A percentile compares a stretch with the other conserved stretches of the same genome.
Evolutionary conservation across 2,113 vertebrate genomes (phyloP).

Genomic region (Laticauda colubrina): DNA sequence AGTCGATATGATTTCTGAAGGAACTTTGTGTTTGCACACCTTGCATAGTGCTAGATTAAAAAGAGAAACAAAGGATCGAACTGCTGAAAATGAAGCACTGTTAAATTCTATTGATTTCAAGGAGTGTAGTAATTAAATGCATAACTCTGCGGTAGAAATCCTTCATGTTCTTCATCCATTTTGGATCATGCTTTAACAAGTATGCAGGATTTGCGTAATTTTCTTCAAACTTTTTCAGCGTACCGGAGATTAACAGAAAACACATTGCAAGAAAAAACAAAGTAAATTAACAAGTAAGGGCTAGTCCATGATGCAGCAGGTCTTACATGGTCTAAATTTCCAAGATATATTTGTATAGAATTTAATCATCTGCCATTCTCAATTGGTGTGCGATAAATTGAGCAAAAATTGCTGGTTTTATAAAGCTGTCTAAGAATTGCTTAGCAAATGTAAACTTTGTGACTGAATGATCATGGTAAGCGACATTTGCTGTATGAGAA

Average conservation of each 20-base stretch:
- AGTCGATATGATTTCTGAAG: background rate
- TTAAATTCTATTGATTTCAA: background rate
- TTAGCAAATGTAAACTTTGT: background rate
- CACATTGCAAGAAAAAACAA: background rate
- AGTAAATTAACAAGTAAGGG: background rate
- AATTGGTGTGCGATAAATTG: background rate
- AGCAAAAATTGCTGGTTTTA: background rate
- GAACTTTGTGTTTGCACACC: background rate
- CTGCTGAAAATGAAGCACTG: background rate
- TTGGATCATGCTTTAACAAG: background rate
- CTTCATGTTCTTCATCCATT: background rate
- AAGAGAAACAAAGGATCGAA: background rate
- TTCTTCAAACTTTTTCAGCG: background rate
- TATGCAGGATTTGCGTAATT: background rate
- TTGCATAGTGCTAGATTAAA: background rate
- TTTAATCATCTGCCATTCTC: background rate
- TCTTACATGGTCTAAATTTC: background rate
- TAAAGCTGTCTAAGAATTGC: background rate
- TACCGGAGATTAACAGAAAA: background rate
- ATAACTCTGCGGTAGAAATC: background rate
- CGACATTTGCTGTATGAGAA: rapidly evolving
- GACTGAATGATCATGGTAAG: background rate
- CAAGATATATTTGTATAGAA: background rate
- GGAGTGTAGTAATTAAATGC: background rate
- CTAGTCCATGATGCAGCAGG: background rate